A percentile compares a stretch with the other conserved stretches of the same genome.
phyloP scores from a whole-genome alignment of 1,140 invertebrate species.

The Megalopta genalis region DNA sequence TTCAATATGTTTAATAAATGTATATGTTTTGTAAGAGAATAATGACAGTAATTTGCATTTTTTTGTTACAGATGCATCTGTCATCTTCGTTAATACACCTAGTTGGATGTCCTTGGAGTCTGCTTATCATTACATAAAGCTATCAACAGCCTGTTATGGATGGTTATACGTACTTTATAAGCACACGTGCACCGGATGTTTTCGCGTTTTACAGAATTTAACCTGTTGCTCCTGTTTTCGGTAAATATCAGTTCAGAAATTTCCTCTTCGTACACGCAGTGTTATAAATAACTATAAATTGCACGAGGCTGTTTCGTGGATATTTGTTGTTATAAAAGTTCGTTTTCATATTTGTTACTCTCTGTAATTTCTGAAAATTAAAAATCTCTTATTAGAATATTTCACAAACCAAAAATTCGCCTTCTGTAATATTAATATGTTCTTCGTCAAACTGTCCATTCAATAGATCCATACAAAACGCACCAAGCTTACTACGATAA shows the following conservation, averaged over 20 bases:
- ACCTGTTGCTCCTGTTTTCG: conserved; percentile 88
- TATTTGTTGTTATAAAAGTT: no score
- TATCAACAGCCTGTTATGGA: conserved; percentile 92
- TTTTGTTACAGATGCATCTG: conserved; percentile 35
- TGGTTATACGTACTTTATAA: conserved; percentile 93
- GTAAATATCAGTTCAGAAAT: conserved; percentile 72
- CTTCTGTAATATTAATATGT: no score
- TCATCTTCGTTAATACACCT: conserved; percentile 83
- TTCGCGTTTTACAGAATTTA: conserved; percentile 85
- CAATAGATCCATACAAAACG: no score
- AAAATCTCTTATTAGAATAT: no score
- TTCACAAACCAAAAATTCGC: no score
- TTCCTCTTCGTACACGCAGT: not conserved
- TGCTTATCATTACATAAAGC: conserved; percentile 88
- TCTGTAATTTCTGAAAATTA: no score
- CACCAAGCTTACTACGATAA: no score
- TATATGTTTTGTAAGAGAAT: not conserved
- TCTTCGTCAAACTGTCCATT: no score
- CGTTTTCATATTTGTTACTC: no score
- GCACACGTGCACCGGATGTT: conserved; percentile 87
- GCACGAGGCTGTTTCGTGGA: no score
- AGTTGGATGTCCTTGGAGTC: conserved; percentile 90
- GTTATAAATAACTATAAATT: conserved; percentile 45
- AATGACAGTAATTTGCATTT: not conserved
- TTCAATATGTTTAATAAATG: no score